Evolutionary conservation across 1,140 invertebrate species (phyloP).

Genomic region (Euura lappo): DNA sequence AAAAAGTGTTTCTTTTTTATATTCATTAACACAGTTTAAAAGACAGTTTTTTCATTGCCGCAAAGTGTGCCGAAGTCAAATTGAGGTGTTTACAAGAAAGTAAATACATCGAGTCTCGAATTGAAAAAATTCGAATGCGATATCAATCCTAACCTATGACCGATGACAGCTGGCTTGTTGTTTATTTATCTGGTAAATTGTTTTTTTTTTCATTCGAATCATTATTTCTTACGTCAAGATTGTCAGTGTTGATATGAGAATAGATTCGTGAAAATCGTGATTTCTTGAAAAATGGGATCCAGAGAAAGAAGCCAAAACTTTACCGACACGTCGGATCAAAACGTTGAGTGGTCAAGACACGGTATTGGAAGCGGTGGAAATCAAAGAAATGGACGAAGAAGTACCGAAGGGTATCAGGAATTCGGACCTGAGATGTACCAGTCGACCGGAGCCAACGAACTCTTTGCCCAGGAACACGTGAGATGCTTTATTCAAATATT

Average conservation of each 20-base stretch:
- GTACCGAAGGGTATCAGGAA: conserved; percentile 73
- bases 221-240: background rate
- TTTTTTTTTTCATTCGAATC: too few relatives aligned
- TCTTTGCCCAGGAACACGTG: conserved; percentile 88
- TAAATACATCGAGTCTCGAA: too few relatives aligned
- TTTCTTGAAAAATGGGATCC: conserved; percentile 26
- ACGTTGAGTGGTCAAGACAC: conserved; percentile 65
- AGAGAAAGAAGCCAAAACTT: conserved; percentile 36
- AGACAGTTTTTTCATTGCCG: too few relatives aligned
- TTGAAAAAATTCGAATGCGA: too few relatives aligned
- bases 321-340: conserved; percentile 29
- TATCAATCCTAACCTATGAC: too few relatives aligned
- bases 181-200: too few relatives aligned
- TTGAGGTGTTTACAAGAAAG: too few relatives aligned
- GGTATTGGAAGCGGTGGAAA: conserved; percentile 59
- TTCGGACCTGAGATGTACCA: conserved; percentile 79
- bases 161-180: too few relatives aligned
- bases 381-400: conserved; percentile 56
- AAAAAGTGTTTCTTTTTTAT: too few relatives aligned
- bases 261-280: background rate
- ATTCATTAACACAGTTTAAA: too few relatives aligned
- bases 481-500: conserved; percentile 19
- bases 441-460: conserved; percentile 83
- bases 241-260: background rate
- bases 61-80: too few relatives aligned